These are phyloP conservation scores for Crax fasciolata DNA, from an alignment of 2,797 vertebrate genomes.

Conservation along the genomic window DNA sequence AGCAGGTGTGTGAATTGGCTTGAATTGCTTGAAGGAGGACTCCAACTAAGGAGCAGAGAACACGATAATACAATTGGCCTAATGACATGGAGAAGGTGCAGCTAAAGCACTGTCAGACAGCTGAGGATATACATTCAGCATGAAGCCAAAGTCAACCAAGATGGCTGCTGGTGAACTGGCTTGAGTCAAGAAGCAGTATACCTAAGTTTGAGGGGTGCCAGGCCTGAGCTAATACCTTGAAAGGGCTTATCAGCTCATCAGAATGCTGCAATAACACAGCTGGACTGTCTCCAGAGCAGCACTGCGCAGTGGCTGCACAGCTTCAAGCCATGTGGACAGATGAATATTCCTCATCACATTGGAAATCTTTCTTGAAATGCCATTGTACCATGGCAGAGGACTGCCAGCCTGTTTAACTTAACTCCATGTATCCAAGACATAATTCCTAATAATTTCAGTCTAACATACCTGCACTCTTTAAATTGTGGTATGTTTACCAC, in stretches of 20 bases:
- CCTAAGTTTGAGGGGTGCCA: not conserved
- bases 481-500: not conserved
- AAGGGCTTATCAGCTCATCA: constrained; percentile 1
- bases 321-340: not conserved
- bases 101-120: not conserved
- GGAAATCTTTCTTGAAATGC: not conserved
- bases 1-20: not conserved
- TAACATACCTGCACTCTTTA: not conserved
- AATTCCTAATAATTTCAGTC: not conserved
- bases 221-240: not conserved
- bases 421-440: not conserved
- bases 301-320: not conserved
- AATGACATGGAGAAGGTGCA: not conserved
- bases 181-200: not conserved
- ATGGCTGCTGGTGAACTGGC: not conserved
- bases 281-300: not conserved
- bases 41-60: not conserved
- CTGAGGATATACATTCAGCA: not conserved
- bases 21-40: not conserved
- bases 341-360: rapidly evolving
- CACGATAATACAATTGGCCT: not conserved
- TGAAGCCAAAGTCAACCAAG: not conserved
- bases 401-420: not conserved
- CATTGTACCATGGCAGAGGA: not conserved
- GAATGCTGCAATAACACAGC: not conserved